Percentiles rank a stretch among this genome's conserved stretches.
phyloP scores from a whole-genome alignment of 2,797 vertebrate genomes.

The Lepus oiostolus region DNA sequence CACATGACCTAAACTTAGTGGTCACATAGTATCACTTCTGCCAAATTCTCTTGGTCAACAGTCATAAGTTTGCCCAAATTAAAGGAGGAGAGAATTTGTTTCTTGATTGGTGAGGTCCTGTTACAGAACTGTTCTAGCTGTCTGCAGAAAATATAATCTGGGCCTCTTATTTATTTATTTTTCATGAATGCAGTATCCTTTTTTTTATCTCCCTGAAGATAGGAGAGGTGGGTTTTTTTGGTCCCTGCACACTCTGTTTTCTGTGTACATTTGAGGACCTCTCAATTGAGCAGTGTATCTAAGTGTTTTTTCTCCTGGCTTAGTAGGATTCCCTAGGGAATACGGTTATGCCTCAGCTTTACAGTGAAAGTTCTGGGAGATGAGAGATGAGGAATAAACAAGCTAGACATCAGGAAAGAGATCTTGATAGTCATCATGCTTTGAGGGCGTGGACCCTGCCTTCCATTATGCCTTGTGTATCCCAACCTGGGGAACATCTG shows the following conservation, averaged over 20 bases:
- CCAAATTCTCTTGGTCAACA: not conserved
- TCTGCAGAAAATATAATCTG: not conserved
- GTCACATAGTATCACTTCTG: not conserved
- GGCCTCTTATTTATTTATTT: not conserved
- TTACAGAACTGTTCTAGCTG: not conserved
- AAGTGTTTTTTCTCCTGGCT: not conserved
- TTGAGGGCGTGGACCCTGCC: not conserved
- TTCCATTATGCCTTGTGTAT: not conserved
- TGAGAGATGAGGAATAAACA: not conserved
- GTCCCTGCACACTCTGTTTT: not conserved
- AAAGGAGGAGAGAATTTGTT: not conserved
- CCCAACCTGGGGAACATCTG: not conserved
- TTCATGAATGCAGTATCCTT: not conserved
- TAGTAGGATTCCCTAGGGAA: not conserved
- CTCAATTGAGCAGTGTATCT: not conserved
- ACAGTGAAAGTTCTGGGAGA: not conserved
- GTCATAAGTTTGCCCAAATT: not conserved
- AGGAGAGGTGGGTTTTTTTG: not conserved
- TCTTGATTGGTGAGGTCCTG: not conserved
- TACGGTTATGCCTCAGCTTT: not conserved
- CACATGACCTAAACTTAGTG: not conserved
- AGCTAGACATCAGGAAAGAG: not conserved
- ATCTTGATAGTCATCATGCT: not conserved
- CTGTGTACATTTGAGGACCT: not conserved
- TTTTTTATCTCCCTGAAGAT: constrained; percentile 20